Evolutionary conservation across 2,888 invertebrate genomes (phyloP).

Genomic region (Caenorhabditis plicata): DNA sequence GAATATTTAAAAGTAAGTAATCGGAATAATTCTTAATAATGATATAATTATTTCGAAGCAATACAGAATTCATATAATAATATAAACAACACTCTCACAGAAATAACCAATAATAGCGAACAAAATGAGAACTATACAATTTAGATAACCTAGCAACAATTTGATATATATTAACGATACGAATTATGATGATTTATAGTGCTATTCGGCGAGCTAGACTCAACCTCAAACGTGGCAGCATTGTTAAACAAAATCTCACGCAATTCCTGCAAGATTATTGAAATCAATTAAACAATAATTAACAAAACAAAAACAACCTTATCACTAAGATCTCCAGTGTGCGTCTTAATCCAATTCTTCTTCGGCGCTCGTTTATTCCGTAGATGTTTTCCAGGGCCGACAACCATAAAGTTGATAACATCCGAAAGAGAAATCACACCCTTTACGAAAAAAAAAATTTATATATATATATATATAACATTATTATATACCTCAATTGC

Average conservation of each 20-base stretch:
- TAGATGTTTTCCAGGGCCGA: constrained; percentile 38
- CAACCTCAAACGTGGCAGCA: constrained; percentile 27
- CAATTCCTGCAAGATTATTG: constrained; percentile 29
- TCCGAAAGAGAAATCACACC: constrained; percentile 53
- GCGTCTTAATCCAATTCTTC: constrained; percentile 28
- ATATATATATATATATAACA: neutral
- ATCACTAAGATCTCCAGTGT: constrained; percentile 40
- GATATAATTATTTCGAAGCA: too few relatives aligned
- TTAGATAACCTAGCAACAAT: constrained; percentile 13
- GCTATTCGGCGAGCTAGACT: constrained; percentile 18
- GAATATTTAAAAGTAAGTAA: too few relatives aligned
- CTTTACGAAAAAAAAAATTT: constrained; percentile 4
- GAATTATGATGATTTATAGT: too few relatives aligned
- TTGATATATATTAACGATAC: constrained; percentile 26
- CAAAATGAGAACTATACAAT: constrained; percentile 20
- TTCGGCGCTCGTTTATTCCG: constrained; percentile 17
- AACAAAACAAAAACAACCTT: constrained; percentile 11
- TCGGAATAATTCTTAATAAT: too few relatives aligned
- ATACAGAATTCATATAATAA: too few relatives aligned
- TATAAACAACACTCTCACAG: too few relatives aligned
- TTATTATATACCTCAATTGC: constrained; percentile 32
- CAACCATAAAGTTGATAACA: constrained; percentile 52
- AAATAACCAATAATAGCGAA: too few relatives aligned
- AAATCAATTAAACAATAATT: too few relatives aligned
- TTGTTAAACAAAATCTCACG: constrained; percentile 26